Conservation (phyloP, 2,113 vertebrate species). For the Fulica atra region DNA sequence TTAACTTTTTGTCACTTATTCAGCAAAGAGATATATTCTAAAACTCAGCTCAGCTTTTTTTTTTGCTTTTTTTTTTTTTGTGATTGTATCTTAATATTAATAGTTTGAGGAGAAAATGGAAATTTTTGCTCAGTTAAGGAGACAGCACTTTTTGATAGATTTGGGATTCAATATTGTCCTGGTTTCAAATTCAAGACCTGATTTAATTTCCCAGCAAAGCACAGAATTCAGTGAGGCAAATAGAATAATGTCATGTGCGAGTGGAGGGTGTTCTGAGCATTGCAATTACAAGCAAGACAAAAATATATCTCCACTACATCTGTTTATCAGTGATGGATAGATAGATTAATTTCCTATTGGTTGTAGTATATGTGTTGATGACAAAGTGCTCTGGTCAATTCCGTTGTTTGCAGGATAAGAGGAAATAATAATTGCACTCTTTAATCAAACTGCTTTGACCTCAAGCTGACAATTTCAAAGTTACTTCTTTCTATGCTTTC, state of each 20-base stretch:
- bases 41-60: conserved; percentile 45
- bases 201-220: conserved; percentile 64
- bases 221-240: conserved; percentile 33
- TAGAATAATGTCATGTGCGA: conserved; percentile 16
- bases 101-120: conserved; percentile 66
- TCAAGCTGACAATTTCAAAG: conserved; percentile 22
- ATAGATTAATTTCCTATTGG: conserved; percentile 26
- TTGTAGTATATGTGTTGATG: neutral
- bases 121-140: conserved; percentile 65
- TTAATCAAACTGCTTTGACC: conserved; percentile 55
- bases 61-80: neutral
- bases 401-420: neutral
- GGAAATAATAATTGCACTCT: conserved; percentile 27
- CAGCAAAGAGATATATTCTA: conserved; percentile 75
- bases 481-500: neutral
- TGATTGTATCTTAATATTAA: conserved; percentile 78
- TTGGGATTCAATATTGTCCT: conserved; percentile 61
- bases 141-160: conserved; percentile 62
- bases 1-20: conserved; percentile 85
- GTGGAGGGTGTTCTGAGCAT: neutral
- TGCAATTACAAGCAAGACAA: conserved; percentile 23
- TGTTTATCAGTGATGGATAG: conserved; percentile 34
- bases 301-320: conserved; percentile 1
- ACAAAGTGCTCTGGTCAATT: neutral
- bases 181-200: conserved; percentile 59